These are phyloP conservation scores for Eumeta japonica DNA, from an alignment of 1,140 invertebrate genomes.

Conservation along the genomic window DNA sequence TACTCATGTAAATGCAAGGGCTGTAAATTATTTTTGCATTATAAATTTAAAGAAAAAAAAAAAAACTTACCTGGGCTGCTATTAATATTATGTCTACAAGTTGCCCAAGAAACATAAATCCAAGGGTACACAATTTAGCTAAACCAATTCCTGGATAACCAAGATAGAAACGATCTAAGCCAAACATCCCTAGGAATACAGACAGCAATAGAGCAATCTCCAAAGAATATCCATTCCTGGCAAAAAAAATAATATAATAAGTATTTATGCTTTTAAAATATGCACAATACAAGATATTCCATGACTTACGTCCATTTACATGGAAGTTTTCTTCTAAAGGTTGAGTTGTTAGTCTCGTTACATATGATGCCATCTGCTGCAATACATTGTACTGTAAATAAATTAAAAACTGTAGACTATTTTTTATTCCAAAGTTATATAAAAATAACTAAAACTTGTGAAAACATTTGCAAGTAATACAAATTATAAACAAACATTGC, in stretches of 20 bases:
- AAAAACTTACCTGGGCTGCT: slow-evolving; percentile 66
- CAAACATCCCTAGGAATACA: slow-evolving; percentile 95
- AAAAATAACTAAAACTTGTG: too few species aligned
- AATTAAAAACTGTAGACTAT: slow-evolving; percentile 3
- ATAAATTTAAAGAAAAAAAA: too few species aligned
- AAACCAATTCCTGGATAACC: slow-evolving; percentile 94
- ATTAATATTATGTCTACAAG: slow-evolving; percentile 94
- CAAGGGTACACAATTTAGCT: slow-evolving; percentile 91
- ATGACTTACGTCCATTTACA: slow-evolving; percentile 91
- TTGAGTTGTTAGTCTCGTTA: slow-evolving; percentile 73
- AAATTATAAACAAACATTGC: slow-evolving; percentile 5
- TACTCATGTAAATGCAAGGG: too few species aligned
- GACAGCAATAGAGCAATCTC: slow-evolving; percentile 90
- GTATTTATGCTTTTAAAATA: slow-evolving; percentile 2
- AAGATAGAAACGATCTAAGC: slow-evolving; percentile 94
- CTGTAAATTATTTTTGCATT: too few species aligned
- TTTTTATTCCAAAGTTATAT: neutral
- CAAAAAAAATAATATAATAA: slow-evolving; percentile 29
- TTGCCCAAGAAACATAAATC: slow-evolving; percentile 96
- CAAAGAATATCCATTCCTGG: slow-evolving; percentile 89
- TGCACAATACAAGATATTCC: slow-evolving; percentile 6
- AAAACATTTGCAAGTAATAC: neutral
- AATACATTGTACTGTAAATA: slow-evolving; percentile 73
- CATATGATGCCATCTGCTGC: slow-evolving; percentile 82
- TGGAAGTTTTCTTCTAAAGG: slow-evolving; percentile 78